Conservation (phyloP, 2,113 vertebrate species). For the Copsychus sechellarum region DNA sequence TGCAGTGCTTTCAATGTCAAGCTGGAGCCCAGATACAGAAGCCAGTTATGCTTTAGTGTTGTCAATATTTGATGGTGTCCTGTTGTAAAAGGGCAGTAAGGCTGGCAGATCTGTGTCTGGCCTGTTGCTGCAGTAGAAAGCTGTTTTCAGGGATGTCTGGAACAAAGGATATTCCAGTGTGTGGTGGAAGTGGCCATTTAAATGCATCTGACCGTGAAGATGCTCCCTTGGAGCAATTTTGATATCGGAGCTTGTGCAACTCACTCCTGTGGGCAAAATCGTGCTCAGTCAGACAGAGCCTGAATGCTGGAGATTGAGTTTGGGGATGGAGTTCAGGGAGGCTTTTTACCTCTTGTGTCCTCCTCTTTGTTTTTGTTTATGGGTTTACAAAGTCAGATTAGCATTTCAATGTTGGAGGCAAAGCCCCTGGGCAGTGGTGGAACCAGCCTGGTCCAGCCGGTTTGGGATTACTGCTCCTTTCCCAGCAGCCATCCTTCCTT, state of each 20-base stretch:
- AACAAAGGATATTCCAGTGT: not conserved
- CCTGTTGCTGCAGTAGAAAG: not conserved
- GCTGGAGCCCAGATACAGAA: not conserved
- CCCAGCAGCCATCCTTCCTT: not conserved
- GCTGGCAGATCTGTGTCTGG: not conserved
- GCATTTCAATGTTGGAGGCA: slow-evolving; percentile 59
- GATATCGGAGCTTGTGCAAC: not conserved
- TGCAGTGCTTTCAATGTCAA: not conserved
- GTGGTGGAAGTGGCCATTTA: slow-evolving; percentile 28
- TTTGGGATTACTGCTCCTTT: slow-evolving; percentile 37
- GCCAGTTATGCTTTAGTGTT: not conserved
- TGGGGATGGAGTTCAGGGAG: not conserved
- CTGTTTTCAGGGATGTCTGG: slow-evolving; percentile 10
- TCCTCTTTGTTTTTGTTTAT: slow-evolving; percentile 66
- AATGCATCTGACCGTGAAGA: slow-evolving; percentile 35
- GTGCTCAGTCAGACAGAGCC: not conserved
- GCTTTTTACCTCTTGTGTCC: slow-evolving; percentile 33
- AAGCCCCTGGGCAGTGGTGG: slow-evolving; percentile 49
- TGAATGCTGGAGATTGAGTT: not conserved
- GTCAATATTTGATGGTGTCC: not conserved
- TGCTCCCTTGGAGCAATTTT: slow-evolving; percentile 11
- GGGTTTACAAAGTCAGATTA: slow-evolving; percentile 59
- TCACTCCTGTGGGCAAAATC: not conserved
- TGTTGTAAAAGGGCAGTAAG: not conserved
- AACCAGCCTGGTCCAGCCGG: not conserved